These are phyloP conservation scores for Varanus salvator DNA, from an alignment of 2,113 vertebrate species.

Conservation along the genomic window DNA sequence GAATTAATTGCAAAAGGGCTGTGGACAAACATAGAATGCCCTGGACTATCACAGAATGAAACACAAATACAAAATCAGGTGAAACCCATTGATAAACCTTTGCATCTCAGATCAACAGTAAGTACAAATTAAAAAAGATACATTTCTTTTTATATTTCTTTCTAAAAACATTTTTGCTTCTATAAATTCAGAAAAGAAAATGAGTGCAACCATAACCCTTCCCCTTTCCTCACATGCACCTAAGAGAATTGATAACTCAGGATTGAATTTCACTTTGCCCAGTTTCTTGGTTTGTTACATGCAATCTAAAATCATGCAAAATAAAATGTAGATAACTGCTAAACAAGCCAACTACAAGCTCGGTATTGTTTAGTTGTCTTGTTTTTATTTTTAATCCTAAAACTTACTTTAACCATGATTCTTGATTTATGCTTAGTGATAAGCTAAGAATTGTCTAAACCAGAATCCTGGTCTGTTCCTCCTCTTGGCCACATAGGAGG, in stretches of 20 bases:
- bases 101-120: constrained; percentile 83
- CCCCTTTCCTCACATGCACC: too few relatives aligned
- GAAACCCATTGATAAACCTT: constrained; percentile 81
- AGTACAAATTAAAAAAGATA: constrained; percentile 65
- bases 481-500: not conserved
- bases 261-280: not conserved
- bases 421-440: not conserved
- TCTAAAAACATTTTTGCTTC: not conserved
- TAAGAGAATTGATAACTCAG: not conserved
- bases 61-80: constrained; percentile 79
- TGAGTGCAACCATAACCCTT: too few relatives aligned
- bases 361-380: too few relatives aligned
- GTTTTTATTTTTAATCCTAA: too few relatives aligned
- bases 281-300: not conserved
- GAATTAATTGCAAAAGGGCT: constrained; percentile 73
- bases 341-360: not conserved
- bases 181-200: too few relatives aligned
- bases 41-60: constrained; percentile 68
- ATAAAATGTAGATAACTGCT: not conserved
- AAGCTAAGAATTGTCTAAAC: not conserved
- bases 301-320: not conserved
- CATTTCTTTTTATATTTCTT: not conserved
- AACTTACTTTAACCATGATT: not conserved
- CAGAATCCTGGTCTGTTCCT: not conserved
- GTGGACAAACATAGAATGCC: constrained; percentile 55